Evolutionary conservation across 2,888 invertebrate genomes (phyloP), one percentile per base, ranked within the genome.

Genomic region (Drosophila hamatofila): DNA sequence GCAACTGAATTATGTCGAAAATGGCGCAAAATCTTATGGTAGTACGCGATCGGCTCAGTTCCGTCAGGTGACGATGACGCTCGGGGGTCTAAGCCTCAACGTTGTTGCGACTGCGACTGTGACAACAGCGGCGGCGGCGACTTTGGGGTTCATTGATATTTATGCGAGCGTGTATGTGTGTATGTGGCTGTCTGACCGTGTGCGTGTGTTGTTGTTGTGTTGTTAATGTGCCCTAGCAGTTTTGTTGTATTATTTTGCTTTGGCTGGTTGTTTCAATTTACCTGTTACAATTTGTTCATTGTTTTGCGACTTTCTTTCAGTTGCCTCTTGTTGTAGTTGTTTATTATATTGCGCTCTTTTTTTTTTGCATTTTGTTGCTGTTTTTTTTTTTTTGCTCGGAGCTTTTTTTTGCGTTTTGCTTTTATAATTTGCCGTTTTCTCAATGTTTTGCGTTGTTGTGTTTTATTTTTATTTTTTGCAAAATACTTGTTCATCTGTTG

Each of bases 121-220:
- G 44, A 23, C 14, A 1, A 14, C 27, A 25, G 16, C 46, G 9
- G 27, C 48, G 35, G 3, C 35, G 35, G 18, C 37, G 41, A 37
- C 55, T 51, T 41, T 60, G 68, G 80, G 70, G 83, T 88, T 88
- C 85, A 84, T 88, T 84, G 88, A 85, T 84, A 84, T 84, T 83
- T 86, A 41, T 41, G 30, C 55, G 18, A 16, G 21, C 23, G 33
- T 25, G 11, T 39, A 18, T 62, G n/a, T n/a, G 27, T 54, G 30
- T 14, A 5, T 57, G 25, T 3, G 33, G 23, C 14, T 16, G 44
- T 23, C 44, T 39, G 9, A 7, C 2, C 14, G 37, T 37, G 9
- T 25, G 44, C 46, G 30, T 9, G 14, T 51, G 16, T 59, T 42
- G 12, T 42, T 23, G 3, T 23, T 33, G 48, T 25, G 41, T 23